Evolutionary conservation across 2,888 invertebrate species (phyloP), one percentile per base, ranked within the genome.

Genomic region (Nemoura dubitans): DNA sequence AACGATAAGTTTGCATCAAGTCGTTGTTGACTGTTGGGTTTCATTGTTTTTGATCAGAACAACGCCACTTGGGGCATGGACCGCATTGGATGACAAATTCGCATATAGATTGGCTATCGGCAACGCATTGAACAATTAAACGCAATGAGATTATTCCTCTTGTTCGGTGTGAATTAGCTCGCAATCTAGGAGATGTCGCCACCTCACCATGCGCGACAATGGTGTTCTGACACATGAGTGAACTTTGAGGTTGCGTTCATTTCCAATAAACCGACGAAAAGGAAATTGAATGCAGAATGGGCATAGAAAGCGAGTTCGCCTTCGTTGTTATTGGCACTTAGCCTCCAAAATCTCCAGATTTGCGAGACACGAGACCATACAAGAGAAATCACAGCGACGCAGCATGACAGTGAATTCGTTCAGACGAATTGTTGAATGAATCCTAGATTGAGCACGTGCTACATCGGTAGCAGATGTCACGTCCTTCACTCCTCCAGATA

Each of bases 241-340:
- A 14, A 59, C 14, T 59, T 59, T 59, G 59, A 59, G 59, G 59
- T 59, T 59, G 59, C 59, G 59, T 21, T 59, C 59, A 59, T 59
- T 59, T 59, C 59, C 59, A 59, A 21, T 21, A 59, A 59, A 59
- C 59, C 59, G 21, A 59, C 59, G 59, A 59, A 59, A 59, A 59
- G 59, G 59, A 59, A 59, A 59, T 59, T 59, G 59, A 21, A 59
- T 21, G 1, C 14, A 7, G 59, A 21, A 59, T 21, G 1, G 59
- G 59, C 59, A 59, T 59, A 59, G 59, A 59, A 59, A 59, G 59
- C 59, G 59, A 59, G 59, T 59, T 59, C 59, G 21, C 59, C 59
- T 59, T 59, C 59, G 59, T 21, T 59, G 21, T 59, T 59, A 59
- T 21, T 59, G 59, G 59, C 59, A 59, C 59, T 59, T 59, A 59